Evolutionary conservation across 2,888 invertebrate species (phyloP), one percentile per base, ranked within the genome.

Genomic region (Conchocele bisecta): DNA sequence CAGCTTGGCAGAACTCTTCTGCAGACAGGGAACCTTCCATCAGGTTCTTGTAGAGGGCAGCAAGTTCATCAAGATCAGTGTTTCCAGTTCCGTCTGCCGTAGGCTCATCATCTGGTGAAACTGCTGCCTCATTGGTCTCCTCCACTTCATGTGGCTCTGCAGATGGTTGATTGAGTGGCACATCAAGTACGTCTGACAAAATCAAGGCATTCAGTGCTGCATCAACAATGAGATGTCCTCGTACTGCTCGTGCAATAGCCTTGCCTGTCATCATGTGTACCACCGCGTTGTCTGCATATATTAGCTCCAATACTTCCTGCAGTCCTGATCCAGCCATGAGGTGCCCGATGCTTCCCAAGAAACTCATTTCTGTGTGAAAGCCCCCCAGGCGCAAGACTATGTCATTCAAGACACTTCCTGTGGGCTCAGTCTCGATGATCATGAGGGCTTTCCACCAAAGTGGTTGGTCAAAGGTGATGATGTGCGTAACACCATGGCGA

Each of bases 241-340:
- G 41, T 13, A 75, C 33, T 28, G 82, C 82, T 29, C 72, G 48
- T 20, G 65, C 31, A 15, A 68, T 57, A 20, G 76, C 72, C 61
- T 86, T 85, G n/a, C 83, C 83, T 71, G 42, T 68, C 5, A 83
- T 51, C 70, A 85, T 84, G 46, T 83, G 81, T n/a, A 20, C 26
- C 11, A 84, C 82, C 9, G 83, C 64, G 50, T 79, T 78, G 24
- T 59, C 51, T 13, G 78, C 82, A 81, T 81, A 86, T 6, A 83
- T 70, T 17, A 67, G 56, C 50, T 73, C 77, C 3, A 86, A 46
- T 4, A 84, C 48, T 59, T 85, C 82, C 41, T 77, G 24, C 28
- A 85, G 46, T 3, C 83, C 85, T 42, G 82, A 74, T 31, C 76
- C 70, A 11, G 22, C 26, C 76, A 69, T 73, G 0, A 73, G 7